Evolutionary conservation across 2,888 invertebrate species (phyloP), one percentile per base, ranked within the genome.

Genomic region (Acanthoscelides obtectus): DNA sequence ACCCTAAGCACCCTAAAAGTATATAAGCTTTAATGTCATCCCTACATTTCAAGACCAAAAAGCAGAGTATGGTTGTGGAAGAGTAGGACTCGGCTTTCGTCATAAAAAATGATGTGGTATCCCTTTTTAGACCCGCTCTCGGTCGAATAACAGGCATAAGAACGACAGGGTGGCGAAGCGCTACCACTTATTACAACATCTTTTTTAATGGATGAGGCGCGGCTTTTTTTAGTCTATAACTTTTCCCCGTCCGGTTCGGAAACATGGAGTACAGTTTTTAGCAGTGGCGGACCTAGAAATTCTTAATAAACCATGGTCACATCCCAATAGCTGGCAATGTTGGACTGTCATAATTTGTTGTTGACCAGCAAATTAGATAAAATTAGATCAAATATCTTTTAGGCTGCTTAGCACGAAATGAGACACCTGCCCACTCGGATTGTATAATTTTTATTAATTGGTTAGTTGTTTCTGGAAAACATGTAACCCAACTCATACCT

Each of bases 151-250:
- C 77, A 80, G 80, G 80, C 80, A 79, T 79, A 81, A 80, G 80
- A 79, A 80, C 74, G 80, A 83, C 75, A 80, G 79, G 80, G 80
- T 82, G 81, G 81, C 80, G 80, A 78, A 78, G 79, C 79, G 78
- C 81, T 81, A 81, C 81, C 81, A 81, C 79, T 80, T 77, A 79
- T 78, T 77, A 73, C 71, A 74, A 76, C 73, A 75, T 71, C 45
- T 45, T 71, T 75, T 75, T 74, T 73, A 76, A 76, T 72, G 72
- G 74, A 76, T 71, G 74, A 72, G 45, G 45, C 75, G 77, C 78
- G 78, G 78, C 77, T 78, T 72, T 78, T 72, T 76, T 66, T 66
- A 66, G 66, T 66, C 66, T 66, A 66, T 45, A 45, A 45, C 20
- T 8, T 66, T 66, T 66, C 20, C 66, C 1, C 66, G 20, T 8